Conservation (phyloP, 2,797 vertebrate genomes). For the Hyperoplus lanceolatus region DNA sequence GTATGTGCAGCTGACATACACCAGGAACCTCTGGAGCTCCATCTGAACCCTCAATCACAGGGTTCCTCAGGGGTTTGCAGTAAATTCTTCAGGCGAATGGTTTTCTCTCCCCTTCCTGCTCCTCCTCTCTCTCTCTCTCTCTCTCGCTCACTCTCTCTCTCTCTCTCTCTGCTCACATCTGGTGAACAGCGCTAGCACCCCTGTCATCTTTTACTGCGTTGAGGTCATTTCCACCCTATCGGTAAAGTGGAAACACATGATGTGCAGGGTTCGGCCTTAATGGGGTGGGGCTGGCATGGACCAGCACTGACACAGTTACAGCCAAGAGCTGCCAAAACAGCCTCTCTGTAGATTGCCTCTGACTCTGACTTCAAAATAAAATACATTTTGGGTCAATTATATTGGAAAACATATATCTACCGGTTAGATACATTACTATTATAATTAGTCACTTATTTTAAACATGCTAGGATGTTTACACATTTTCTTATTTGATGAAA, state of each 20-base stretch:
- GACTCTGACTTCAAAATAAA: constrained; percentile 64
- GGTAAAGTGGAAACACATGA: constrained; percentile 87
- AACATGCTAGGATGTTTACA: constrained; percentile 23
- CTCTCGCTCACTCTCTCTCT: constrained; percentile 53
- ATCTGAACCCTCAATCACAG: constrained; percentile 86
- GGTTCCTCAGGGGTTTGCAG: constrained; percentile 83
- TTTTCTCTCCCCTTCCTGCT: constrained; percentile 77
- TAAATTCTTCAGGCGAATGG: constrained; percentile 86
- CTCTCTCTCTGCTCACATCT: constrained; percentile 82
- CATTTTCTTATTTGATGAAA: constrained; percentile 21
- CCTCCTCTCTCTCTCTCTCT: constrained; percentile 33
- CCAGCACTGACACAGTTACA: constrained; percentile 77
- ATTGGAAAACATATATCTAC: constrained; percentile 56
- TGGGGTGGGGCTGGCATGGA: constrained; percentile 82
- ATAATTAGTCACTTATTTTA: constrained; percentile 45
- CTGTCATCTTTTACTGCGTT: constrained; percentile 88
- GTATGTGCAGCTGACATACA: constrained; percentile 78
- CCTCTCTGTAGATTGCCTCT: constrained; percentile 67
- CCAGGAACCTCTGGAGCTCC: constrained; percentile 83
- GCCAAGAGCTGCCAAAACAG: constrained; percentile 76
- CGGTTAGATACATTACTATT: constrained; percentile 15
- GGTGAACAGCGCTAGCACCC: constrained; percentile 85
- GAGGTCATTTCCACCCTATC: constrained; percentile 88
- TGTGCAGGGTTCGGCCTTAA: constrained; percentile 80
- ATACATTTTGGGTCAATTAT: constrained; percentile 71